These are phyloP conservation scores for Dendrocincla fuliginosa DNA, from an alignment of 2,797 vertebrate species.

Conservation along the genomic window DNA sequence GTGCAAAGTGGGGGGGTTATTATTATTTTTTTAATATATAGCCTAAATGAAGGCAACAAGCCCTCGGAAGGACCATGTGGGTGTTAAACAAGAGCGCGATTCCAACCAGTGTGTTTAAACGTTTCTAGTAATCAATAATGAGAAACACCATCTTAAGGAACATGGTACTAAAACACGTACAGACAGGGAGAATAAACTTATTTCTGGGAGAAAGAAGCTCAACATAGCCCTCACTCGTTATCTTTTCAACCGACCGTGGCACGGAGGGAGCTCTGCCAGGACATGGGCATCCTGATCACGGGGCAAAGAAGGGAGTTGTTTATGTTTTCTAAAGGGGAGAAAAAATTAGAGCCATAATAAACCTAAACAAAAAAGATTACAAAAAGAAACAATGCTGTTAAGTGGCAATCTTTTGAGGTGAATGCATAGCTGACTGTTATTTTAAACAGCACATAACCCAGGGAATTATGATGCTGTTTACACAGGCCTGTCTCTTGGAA, in stretches of 20 bases:
- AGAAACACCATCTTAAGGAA: not conserved
- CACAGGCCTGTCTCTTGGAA: constrained; percentile 45
- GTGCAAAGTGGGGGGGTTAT: not conserved
- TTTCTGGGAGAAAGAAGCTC: not conserved
- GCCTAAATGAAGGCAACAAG: not conserved
- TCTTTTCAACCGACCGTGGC: rapidly evolving
- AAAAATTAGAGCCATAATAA: constrained; percentile 26
- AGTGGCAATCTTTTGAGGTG: constrained; percentile 55
- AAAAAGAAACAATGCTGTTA: constrained; percentile 40
- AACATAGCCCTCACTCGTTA: rapidly evolving
- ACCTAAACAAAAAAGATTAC: constrained; percentile 55
- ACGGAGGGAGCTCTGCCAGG: rapidly evolving
- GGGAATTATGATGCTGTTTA: constrained; percentile 67
- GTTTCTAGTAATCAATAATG: not conserved
- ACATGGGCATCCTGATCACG: rapidly evolving
- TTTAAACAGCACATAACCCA: constrained; percentile 61
- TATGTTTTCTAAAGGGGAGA: not conserved
- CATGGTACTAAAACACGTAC: not conserved
- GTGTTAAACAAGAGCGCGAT: not conserved
- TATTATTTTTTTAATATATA: not conserved
- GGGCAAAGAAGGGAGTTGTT: not conserved
- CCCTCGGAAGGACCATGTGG: rapidly evolving
- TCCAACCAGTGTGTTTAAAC: not conserved
- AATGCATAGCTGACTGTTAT: constrained; percentile 46
- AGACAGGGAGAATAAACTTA: not conserved